A percentile compares a stretch with the other conserved stretches of the same genome.
phyloP scores from a whole-genome alignment of 2,797 vertebrate species.

The Macroramphosus scolopax region DNA sequence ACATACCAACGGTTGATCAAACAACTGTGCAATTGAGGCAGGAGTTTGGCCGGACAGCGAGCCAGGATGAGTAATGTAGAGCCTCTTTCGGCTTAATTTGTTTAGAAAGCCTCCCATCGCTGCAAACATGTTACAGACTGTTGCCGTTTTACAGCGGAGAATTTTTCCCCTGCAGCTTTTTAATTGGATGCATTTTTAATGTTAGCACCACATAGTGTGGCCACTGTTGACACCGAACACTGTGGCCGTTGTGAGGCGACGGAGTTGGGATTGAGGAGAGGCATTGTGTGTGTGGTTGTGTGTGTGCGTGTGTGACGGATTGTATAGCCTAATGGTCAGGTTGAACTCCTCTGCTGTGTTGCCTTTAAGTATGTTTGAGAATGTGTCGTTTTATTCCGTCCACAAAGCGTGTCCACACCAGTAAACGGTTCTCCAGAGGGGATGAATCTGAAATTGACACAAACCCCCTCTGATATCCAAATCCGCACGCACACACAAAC shows the following conservation, averaged over 20 bases:
- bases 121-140: conserved; percentile 61
- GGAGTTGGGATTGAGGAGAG: conserved; percentile 24
- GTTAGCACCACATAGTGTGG: conserved; percentile 39
- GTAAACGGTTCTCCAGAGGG: no score
- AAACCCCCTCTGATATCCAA: no score
- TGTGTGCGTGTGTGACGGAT: conserved; percentile 17
- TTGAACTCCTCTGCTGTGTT: not conserved
- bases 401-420: no score
- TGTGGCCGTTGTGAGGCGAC: conserved; percentile 47
- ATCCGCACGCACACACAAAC: no score
- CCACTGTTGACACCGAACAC: conserved; percentile 58
- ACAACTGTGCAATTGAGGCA: conserved; percentile 51
- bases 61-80: conserved; percentile 57
- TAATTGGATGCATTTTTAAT: conserved; percentile 63
- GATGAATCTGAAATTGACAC: no score
- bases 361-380: not conserved
- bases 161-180: conserved; percentile 47
- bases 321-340: conserved; percentile 8
- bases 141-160: conserved; percentile 43
- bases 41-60: conserved; percentile 55
- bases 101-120: conserved; percentile 60
- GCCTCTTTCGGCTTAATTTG: conserved; percentile 54
- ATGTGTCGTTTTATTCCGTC: not conserved
- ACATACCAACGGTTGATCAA: conserved; percentile 55
- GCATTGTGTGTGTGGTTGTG: conserved; percentile 18